Percentiles rank a stretch among this genome's conserved stretches.
Conservation (phyloP, 2,888 invertebrate genomes). For the Anticlea derivata region DNA sequence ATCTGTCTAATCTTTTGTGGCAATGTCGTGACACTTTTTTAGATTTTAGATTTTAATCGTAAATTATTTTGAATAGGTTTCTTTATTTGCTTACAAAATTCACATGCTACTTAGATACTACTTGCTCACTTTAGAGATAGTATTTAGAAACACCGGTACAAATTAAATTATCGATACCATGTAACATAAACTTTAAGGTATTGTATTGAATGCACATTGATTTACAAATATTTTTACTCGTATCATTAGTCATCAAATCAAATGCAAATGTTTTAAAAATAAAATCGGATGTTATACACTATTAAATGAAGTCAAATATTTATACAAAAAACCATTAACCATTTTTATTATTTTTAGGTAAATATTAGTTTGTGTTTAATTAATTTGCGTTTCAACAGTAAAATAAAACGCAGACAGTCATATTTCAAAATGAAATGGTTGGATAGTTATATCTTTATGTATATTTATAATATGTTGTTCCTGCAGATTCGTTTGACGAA, state of each 20-base stretch:
- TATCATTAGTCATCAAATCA: conserved; percentile 15
- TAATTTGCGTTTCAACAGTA: too few species aligned
- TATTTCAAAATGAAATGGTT: too few species aligned
- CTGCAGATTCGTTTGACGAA: too few species aligned
- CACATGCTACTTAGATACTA: conserved; percentile 33
- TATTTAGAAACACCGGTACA: conserved; percentile 72
- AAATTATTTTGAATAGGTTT: not conserved
- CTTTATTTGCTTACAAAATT: conserved; percentile 9
- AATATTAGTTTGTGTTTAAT: too few species aligned
- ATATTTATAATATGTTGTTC: too few species aligned
- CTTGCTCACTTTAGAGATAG: conserved; percentile 73
- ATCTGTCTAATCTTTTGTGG: too few species aligned
- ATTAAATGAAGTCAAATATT: not conserved
- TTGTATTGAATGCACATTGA: conserved; percentile 12
- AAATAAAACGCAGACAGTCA: too few species aligned
- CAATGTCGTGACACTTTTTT: not conserved
- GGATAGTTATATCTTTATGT: too few species aligned
- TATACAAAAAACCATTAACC: too few species aligned
- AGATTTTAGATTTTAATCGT: not conserved
- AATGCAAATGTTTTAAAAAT: not conserved
- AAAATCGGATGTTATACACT: too few species aligned
- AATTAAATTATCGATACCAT: conserved; percentile 61
- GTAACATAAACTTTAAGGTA: conserved; percentile 12
- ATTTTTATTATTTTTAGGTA: too few species aligned
- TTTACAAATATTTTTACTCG: conserved; percentile 8